A percentile compares a stretch with the other conserved stretches of the same genome.
Conservation (phyloP, 1,140 invertebrate genomes). For the Drosophila azteca region DNA sequence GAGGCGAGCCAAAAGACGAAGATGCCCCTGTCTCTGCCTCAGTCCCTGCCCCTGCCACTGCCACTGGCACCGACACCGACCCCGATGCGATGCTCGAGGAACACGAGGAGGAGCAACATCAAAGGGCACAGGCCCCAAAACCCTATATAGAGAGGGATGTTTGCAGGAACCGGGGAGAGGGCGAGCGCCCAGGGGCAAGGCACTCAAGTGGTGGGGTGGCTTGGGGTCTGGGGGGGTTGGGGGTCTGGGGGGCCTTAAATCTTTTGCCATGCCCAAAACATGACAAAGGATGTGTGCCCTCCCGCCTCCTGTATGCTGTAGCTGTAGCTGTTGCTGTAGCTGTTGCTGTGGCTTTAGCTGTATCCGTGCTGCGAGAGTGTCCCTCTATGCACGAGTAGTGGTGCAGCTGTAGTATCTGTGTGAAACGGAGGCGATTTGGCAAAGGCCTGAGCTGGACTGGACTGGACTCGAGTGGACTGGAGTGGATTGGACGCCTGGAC, state of each 20-base stretch:
- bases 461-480: no score
- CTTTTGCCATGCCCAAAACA: constrained; percentile 68
- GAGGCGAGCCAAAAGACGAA: constrained; percentile 56
- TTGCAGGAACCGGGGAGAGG: constrained; percentile 12
- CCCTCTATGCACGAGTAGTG: constrained; percentile 6
- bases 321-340: not conserved
- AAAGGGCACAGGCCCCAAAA: constrained; percentile 63
- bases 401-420: not conserved
- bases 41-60: not conserved
- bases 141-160: constrained; percentile 48
- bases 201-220: constrained; percentile 10
- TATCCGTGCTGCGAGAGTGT: constrained; percentile 6
- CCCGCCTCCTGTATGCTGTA: no score
- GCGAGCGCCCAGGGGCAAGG: constrained; percentile 31
- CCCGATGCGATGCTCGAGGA: constrained; percentile 1
- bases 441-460: not conserved
- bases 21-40: no score
- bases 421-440: constrained; percentile 65
- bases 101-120: constrained; percentile 64
- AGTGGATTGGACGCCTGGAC: constrained; percentile 8
- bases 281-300: constrained; percentile 77
- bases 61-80: not conserved
- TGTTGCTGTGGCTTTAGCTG: not conserved
- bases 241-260: constrained; percentile 64
- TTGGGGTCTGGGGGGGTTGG: no score